Percentiles rank a stretch among this genome's conserved stretches.
Evolutionary conservation across 2,113 vertebrate species (phyloP).

Genomic region (Myocastor coypus): DNA sequence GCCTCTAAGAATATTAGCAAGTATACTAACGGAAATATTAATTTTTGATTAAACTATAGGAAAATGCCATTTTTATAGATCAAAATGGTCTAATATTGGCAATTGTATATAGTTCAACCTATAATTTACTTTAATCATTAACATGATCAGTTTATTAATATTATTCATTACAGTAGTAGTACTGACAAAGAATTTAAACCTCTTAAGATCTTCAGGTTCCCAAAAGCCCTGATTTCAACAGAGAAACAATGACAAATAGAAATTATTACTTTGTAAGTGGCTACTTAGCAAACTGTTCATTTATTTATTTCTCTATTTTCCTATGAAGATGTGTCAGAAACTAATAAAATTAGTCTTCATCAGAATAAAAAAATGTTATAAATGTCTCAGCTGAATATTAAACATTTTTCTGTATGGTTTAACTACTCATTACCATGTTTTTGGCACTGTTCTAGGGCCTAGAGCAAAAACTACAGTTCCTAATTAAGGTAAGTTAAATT

Average conservation of each 20-base stretch:
- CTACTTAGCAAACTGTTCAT: neutral
- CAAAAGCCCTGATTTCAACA: constrained; percentile 29
- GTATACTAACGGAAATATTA: constrained; percentile 1
- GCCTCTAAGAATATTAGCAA: constrained; percentile 16
- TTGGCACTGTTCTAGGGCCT: neutral
- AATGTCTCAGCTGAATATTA: neutral
- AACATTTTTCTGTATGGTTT: neutral
- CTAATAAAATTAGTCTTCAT: neutral
- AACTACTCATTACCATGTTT: neutral
- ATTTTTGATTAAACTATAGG: neutral
- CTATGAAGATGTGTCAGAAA: neutral
- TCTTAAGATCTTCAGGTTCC: neutral
- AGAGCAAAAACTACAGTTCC: neutral
- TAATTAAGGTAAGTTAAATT: constrained; percentile 42
- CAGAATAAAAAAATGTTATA: neutral
- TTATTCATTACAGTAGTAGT: neutral
- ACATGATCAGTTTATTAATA: neutral
- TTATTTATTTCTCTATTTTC: neutral
- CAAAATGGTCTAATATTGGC: neutral
- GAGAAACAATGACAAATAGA: neutral
- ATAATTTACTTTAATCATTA: neutral
- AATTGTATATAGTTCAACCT: neutral
- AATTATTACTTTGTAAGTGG: neutral
- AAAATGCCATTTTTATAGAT: neutral
- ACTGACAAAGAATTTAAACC: neutral